Percentiles rank a stretch among this genome's conserved stretches.
phyloP scores from a whole-genome alignment of 2,888 invertebrate genomes.

The Merodon equestris region DNA sequence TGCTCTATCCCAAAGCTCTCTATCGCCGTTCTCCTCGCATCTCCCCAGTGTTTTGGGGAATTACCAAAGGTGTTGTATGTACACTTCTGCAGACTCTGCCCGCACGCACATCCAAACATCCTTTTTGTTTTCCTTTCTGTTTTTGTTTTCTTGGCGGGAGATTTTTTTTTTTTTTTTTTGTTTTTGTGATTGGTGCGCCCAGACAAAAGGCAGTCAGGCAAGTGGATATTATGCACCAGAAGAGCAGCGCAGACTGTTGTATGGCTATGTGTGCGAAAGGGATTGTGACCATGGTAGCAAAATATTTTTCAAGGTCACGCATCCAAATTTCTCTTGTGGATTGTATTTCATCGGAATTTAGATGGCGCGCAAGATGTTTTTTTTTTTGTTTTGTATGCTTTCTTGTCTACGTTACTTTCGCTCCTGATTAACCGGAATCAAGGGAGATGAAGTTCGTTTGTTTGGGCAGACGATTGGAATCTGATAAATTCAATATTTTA shows the following conservation, averaged over 20 bases:
- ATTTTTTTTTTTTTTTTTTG: constrained; percentile 4
- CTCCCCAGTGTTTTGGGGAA: constrained; percentile 1
- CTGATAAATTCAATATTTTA: too few species aligned
- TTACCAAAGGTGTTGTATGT: constrained; percentile 43
- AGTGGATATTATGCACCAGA: constrained; percentile 19
- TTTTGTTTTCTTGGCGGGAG: too few species aligned
- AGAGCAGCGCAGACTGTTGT: background rate
- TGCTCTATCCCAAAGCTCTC: too few species aligned
- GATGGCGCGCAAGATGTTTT: constrained; percentile 6
- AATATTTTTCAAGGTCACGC: constrained; percentile 48
- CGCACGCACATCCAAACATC: constrained; percentile 4
- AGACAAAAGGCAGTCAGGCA: constrained; percentile 52
- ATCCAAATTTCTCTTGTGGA: constrained; percentile 28
- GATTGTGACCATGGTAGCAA: constrained; percentile 4
- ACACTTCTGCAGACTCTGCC: constrained; percentile 8
- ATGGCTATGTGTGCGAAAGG: constrained; percentile 2
- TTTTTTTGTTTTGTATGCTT: too few species aligned
- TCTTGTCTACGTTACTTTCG: too few species aligned
- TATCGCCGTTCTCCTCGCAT: too few species aligned
- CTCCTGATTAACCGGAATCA: too few species aligned
- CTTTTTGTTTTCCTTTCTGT: too few species aligned
- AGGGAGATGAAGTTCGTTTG: too few species aligned
- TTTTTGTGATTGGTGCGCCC: constrained; percentile 26
- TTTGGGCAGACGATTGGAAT: too few species aligned
- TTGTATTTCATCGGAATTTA: constrained; percentile 24